Percentiles rank a stretch among this genome's conserved stretches.
These are phyloP conservation scores for Phragmatobia fuliginosa DNA, from an alignment of 2,888 invertebrate species.

Conservation along the genomic window DNA sequence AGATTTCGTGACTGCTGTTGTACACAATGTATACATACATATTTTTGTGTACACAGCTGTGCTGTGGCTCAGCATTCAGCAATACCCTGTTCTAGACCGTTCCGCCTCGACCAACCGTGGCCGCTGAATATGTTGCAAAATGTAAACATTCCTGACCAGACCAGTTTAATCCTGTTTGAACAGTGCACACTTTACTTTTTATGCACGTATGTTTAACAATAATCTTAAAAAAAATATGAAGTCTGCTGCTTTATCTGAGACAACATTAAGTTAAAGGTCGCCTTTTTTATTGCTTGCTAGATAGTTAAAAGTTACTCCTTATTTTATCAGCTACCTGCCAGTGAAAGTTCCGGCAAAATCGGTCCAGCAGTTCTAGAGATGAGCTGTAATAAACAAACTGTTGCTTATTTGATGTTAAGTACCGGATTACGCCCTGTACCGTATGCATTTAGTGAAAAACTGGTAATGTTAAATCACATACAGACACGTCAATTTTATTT, in stretches of 20 bases:
- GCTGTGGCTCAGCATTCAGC: background rate
- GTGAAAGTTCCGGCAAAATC: no score
- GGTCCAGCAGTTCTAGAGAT: no score
- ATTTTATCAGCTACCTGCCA: no score
- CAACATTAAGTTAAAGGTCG: no score
- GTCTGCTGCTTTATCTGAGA: background rate
- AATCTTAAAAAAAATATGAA: background rate
- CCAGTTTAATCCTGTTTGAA: slow-evolving; percentile 1
- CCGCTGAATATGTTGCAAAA: slow-evolving; percentile 11
- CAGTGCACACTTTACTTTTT: background rate
- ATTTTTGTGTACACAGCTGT: background rate
- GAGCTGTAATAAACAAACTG: no score
- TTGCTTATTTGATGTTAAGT: no score
- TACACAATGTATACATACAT: background rate
- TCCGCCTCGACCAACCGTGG: background rate
- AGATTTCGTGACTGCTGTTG: background rate
- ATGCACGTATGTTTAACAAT: background rate
- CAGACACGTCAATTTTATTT: no score
- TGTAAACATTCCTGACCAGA: background rate
- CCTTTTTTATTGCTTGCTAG: no score
- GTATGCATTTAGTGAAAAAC: no score
- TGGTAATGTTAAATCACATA: no score
- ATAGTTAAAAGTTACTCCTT: no score
- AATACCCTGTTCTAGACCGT: slow-evolving; percentile 1
- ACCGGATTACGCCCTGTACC: no score